Evolutionary conservation across 2,797 vertebrate species (phyloP), one percentile per base, ranked within the genome.

Genomic region (Clarias platycephalus): DNA sequence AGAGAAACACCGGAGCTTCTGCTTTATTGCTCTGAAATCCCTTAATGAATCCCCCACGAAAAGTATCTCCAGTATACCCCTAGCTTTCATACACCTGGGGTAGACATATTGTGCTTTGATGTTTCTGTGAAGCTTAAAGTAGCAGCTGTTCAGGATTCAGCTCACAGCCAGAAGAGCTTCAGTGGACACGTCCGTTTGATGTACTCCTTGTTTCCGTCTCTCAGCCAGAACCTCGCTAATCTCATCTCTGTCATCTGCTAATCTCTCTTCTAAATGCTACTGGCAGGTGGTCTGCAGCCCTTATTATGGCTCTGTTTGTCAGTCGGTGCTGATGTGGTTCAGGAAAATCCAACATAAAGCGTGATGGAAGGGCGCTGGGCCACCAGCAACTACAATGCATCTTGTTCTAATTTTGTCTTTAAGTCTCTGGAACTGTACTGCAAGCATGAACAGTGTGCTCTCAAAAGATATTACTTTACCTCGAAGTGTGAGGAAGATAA

Each of bases 61-160:
- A 77, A 28, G 0, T 79, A 44, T 53, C 40, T 80, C 20, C 24
- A 5, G 9, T 55, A 57, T 55, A 24, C 1, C 15, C n/a, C 66
- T 24, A 44, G 37, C 60, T 64, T 79, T 60, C n/a, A 28, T 40
- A 3, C 58, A 18, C 20, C 37, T 34, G 18, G 4, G 44, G 44
- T 81, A 44, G n/a, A 64, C n/a, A 12, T 37, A 16, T 64, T 64
- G 76, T 16, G n/a, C 18, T 64, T 55, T 81, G 79, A 81, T 81
- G 62, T 63, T 37, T 24, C 34, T 63, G 57, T 63, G 77, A 80
- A n/a, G 2, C 44, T 64, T 72, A 37, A 81, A 22, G 28, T 26
- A 44, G 66, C 57, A 66, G 55, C 58, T 53, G 68, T 44, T 81
- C 77, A 15, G 68, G 34, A 81, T 80, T 84, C 83, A 72, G n/a